phyloP scores from a whole-genome alignment of 2,113 vertebrate genomes.

The Micromys minutus region DNA sequence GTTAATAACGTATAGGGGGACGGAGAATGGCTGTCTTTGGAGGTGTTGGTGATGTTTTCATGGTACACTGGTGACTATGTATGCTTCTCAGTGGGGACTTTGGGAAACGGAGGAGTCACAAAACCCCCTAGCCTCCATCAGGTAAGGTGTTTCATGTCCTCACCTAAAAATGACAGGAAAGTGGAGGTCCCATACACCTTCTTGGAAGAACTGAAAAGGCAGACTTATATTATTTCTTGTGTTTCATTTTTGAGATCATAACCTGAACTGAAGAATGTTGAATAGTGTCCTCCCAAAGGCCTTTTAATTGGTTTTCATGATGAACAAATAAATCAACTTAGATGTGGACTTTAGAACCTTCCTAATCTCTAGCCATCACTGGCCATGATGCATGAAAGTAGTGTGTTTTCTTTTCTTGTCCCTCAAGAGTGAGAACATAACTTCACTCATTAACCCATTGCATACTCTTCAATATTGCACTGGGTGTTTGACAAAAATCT shows the following conservation, averaged over 20 bases:
- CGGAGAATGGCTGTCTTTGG: not conserved
- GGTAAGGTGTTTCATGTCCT: not conserved
- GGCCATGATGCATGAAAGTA: not conserved
- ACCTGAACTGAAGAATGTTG: not conserved
- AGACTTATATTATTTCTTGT: not conserved
- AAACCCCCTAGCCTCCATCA: fast-evolving
- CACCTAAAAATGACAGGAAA: not conserved
- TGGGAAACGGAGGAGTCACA: not conserved
- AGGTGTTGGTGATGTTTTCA: not conserved
- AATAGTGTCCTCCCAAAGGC: not conserved
- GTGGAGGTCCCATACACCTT: not conserved
- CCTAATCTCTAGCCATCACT: not conserved
- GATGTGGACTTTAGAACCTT: not conserved
- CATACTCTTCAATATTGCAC: not conserved
- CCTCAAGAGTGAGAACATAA: not conserved
- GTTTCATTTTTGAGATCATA: constrained; percentile 15
- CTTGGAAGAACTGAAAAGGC: not conserved
- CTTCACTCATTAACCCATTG: not conserved
- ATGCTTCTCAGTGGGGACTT: not conserved
- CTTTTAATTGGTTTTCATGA: not conserved
- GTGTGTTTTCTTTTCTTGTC: not conserved
- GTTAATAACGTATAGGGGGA: constrained; percentile 26
- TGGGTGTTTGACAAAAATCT: not conserved
- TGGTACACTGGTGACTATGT: not conserved
- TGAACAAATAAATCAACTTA: not conserved